Evolutionary conservation across 2,113 vertebrate species (phyloP).

Genomic region (Tachysurus fulvidraco): DNA sequence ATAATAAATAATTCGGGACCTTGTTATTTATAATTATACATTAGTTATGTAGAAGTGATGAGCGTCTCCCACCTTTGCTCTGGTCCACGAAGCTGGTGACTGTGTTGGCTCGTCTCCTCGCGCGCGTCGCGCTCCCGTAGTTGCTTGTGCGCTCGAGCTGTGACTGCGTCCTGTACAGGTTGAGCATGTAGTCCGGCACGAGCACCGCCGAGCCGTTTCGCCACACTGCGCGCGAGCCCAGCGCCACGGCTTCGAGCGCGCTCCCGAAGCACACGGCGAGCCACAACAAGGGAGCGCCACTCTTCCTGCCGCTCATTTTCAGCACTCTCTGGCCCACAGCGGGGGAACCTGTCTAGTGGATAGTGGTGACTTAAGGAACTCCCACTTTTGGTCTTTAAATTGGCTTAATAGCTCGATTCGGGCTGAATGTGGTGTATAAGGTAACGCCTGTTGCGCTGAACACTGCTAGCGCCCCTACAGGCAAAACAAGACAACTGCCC

Average conservation of each 20-base stretch:
- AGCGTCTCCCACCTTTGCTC: conserved; percentile 62
- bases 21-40: too few species aligned
- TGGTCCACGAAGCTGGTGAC: conserved; percentile 83
- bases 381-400: conserved; percentile 74
- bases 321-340: conserved; percentile 61
- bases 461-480: conserved; percentile 52
- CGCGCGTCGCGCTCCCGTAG: conserved; percentile 52
- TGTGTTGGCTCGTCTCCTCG: conserved; percentile 71
- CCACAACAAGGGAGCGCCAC: conserved; percentile 63
- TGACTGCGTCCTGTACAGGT: conserved; percentile 77
- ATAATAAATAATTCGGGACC: too few species aligned
- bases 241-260: conserved; percentile 55
- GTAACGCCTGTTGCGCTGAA: conserved; percentile 49
- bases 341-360: conserved; percentile 42
- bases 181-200: conserved; percentile 81
- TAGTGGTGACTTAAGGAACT: conserved; percentile 66
- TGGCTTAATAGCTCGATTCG: conserved; percentile 70
- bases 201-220: conserved; percentile 74
- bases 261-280: conserved; percentile 58
- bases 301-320: conserved; percentile 75
- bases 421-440: conserved; percentile 57
- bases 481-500: not conserved
- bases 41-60: not conserved
- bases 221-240: conserved; percentile 49
- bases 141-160: conserved; percentile 58